Base-by-base conservation (phyloP, 1,140 invertebrate species). In the Agrilus planipennis region DNA sequence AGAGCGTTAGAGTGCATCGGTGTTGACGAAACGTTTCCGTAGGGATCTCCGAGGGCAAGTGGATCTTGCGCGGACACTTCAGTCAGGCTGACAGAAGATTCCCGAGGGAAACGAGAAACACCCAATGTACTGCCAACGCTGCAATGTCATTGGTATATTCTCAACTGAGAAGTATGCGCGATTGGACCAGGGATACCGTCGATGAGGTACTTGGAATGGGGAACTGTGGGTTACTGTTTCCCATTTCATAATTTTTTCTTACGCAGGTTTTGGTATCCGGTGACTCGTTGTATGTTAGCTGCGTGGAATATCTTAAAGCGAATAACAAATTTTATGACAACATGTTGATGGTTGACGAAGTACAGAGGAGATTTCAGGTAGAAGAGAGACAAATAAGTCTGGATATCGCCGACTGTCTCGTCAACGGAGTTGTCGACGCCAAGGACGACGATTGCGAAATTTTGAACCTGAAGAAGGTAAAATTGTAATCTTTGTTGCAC, bases 21-120 rank as follows among this genome's bases (percentile, higher is more conserved):
- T 14, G 12, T 12, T 12, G 27, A 27, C 36, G 3, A 42, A 42
- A 31, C 12, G 5, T 21, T 2, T 46, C n/a, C 21, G 18, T 32
- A 69, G 68, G 65, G 17, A 53, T 70, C 9, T 56, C 54, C 0
- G 53, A 58, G 0, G 61, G 60, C 27, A 61, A 61, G n/a, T 72
- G 70, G 70, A 62, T 71, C 12, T 41, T 71, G 0, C 55, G 63
- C 19, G 70, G 68, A 4, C 58, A 50, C 9, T 64, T 70, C 43
- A 64, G 63, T 45, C 69, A 72, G 41, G 61, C 52, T 0, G 65
- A 68, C 44, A 53, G 47, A 3, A 51, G 59, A 23, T 72, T 69
- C 48, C 58, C 61, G 0, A 57, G 58, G 22, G 61, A 66, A 20
- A 61, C 63, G 14, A 55, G 70, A 25, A 63, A 64, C 17, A 62